Conservation (phyloP, 2,113 vertebrate species). For the Phaethon lepturus region DNA sequence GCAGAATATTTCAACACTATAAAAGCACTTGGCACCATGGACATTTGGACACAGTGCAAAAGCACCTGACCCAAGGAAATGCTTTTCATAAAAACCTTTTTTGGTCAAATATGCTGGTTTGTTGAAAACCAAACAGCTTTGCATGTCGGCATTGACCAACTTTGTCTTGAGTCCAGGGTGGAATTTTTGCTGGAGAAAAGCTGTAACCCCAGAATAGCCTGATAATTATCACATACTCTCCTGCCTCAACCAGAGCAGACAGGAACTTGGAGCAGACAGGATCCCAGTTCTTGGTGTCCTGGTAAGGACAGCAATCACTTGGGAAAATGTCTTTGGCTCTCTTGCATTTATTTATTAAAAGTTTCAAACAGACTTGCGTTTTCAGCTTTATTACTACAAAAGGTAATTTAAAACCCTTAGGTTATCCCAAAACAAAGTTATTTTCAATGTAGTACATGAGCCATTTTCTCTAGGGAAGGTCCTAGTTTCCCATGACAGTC, state of each 20-base stretch:
- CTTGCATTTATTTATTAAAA: not conserved
- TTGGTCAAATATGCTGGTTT: not conserved
- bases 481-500: not conserved
- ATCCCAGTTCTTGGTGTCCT: not conserved
- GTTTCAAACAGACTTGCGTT: not conserved
- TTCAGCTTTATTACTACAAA: not conserved
- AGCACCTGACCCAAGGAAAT: not conserved
- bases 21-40: not conserved
- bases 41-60: not conserved
- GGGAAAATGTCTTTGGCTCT: not conserved
- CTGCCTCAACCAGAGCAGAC: not conserved
- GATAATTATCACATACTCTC: not conserved
- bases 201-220: not conserved
- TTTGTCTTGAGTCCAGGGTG: not conserved
- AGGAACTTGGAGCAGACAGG: not conserved
- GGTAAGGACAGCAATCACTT: not conserved
- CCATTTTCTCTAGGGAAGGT: not conserved
- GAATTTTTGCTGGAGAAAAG: not conserved
- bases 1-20: not conserved
- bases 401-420: not conserved
- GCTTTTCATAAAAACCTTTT: not conserved
- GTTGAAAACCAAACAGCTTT: not conserved
- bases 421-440: not conserved
- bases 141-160: not conserved
- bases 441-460: not conserved